These are phyloP conservation scores for Scarus forsteni DNA, from an alignment of 2,797 vertebrate species.

Conservation along the genomic window DNA sequence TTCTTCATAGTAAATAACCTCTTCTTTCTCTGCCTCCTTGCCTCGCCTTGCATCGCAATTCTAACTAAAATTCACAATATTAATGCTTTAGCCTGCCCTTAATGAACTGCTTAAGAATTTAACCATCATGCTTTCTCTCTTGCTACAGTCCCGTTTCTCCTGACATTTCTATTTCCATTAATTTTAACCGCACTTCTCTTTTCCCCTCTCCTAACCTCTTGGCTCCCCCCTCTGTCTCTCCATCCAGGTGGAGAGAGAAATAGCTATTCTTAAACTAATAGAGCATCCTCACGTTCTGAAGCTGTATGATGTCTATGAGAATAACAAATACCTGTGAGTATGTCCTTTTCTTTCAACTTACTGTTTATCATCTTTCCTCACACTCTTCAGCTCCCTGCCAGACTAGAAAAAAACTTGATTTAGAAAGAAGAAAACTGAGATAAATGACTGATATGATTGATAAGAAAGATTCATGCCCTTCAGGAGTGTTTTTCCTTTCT, in stretches of 20 bases:
- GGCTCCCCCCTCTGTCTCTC: conserved; percentile 32
- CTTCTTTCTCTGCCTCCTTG: too few species aligned
- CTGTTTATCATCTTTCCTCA: conserved; percentile 20
- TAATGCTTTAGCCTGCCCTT: background rate
- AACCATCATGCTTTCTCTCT: background rate
- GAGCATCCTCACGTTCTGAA: conserved; percentile 96
- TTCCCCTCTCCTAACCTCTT: conserved; percentile 39
- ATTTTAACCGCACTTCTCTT: conserved; percentile 33
- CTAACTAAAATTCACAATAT: background rate
- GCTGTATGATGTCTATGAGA: conserved; percentile 95
- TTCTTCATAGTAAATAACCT: too few species aligned
- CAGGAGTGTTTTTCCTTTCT: background rate
- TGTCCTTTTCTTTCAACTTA: conserved; percentile 34
- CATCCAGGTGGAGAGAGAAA: conserved; percentile 94
- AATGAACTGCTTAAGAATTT: background rate
- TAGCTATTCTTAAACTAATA: conserved; percentile 95
- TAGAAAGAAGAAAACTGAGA: conserved; percentile 5
- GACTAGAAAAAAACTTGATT: conserved; percentile 39
- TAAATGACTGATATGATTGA: conserved; percentile 2
- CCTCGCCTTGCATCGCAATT: background rate
- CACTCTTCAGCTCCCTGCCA: conserved; percentile 30
- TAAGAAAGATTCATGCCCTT: background rate
- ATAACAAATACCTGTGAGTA: conserved; percentile 98
- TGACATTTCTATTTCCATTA: conserved; percentile 44
- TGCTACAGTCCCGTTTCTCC: background rate